phyloP scores from a whole-genome alignment of 92 coral and sea anemone genomes.

The Heteractis magnifica region DNA sequence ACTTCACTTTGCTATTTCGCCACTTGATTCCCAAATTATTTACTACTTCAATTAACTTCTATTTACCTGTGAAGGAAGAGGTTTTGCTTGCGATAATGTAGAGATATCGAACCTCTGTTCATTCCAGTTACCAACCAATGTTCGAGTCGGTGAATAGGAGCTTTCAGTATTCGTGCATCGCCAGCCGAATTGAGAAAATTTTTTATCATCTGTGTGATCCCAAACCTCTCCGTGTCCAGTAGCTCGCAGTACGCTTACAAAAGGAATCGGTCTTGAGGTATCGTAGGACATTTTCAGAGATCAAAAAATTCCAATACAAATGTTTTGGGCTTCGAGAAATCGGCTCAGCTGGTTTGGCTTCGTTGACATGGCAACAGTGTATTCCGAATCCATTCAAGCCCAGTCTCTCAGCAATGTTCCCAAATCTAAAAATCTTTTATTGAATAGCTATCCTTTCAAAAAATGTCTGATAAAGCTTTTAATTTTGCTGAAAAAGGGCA shows the following conservation, averaged over 20 bases:
- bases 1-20: not conserved
- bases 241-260: slow-evolving; percentile 88
- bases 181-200: slow-evolving; percentile 96
- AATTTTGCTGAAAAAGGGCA: not conserved
- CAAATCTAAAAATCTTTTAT: not conserved
- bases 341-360: slow-evolving; percentile 1
- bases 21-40: not conserved
- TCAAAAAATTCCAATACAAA: not conserved
- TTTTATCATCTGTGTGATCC: slow-evolving; percentile 96
- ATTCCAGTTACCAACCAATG: slow-evolving; percentile 94
- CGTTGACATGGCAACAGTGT: slow-evolving; percentile 68
- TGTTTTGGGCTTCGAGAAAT: slow-evolving; percentile 1
- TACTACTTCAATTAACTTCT: not conserved
- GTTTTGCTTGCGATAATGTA: slow-evolving; percentile 80
- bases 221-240: slow-evolving; percentile 98
- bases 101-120: slow-evolving; percentile 93
- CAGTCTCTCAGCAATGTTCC: slow-evolving; percentile 10
- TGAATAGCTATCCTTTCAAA: not conserved
- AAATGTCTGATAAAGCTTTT: not conserved
- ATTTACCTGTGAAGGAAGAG: slow-evolving; percentile 91
- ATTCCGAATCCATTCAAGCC: not conserved
- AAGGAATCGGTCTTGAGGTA: slow-evolving; percentile 61
- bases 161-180: slow-evolving; percentile 95
- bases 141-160: slow-evolving; percentile 72
- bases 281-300: slow-evolving; percentile 49